These are phyloP conservation scores for Stenodema calcarata DNA, from an alignment of 2,888 invertebrate genomes.

Conservation along the genomic window DNA sequence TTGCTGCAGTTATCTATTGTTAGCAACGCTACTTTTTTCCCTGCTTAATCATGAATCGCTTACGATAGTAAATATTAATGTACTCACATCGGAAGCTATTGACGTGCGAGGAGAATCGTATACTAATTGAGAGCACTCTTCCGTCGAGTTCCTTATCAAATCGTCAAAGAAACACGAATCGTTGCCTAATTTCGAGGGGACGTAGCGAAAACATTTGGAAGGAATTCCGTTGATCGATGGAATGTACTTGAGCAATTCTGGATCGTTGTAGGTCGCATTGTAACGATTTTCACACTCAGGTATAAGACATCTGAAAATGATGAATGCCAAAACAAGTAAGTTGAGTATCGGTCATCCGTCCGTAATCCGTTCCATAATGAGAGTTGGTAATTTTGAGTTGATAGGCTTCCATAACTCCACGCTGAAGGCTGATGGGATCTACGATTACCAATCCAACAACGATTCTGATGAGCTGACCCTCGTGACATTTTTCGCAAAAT, in stretches of 20 bases:
- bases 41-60: no score
- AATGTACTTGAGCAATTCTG: not conserved
- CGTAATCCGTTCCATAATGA: no score
- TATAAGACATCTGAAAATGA: conserved; percentile 57
- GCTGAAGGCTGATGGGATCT: no score
- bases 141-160: not conserved
- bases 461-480: no score
- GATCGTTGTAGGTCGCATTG: conserved; percentile 47
- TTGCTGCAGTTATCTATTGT: no score
- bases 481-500: no score
- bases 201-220: conserved; percentile 10
- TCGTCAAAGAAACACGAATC: not conserved
- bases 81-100: conserved; percentile 26
- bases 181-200: not conserved
- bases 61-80: not conserved
- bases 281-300: conserved; percentile 55
- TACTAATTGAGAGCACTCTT: not conserved
- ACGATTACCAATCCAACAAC: no score
- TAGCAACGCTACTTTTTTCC: no score
- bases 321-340: no score
- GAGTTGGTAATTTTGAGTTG: no score
- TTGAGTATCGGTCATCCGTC: no score
- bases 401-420: no score
- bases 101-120: conserved; percentile 21
- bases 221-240: conserved; percentile 2